Evolutionary conservation across 2,113 vertebrate genomes (phyloP), one percentile per base, ranked within the genome.

Genomic region (Coptodon rendalli): DNA sequence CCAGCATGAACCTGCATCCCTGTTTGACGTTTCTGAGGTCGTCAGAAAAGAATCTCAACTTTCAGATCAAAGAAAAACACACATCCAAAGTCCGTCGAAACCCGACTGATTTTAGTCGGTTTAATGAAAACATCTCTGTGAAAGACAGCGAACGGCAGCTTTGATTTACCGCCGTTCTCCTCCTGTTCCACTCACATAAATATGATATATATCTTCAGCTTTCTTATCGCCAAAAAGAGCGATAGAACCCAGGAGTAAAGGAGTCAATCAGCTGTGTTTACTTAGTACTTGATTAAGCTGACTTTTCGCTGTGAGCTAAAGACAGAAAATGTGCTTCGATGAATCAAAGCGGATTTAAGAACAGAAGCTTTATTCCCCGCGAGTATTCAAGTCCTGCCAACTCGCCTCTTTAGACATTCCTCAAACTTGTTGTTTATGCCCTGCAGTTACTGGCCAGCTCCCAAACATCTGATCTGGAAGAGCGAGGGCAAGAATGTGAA

Each of bases 301-400:
- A 24, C 13, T 38, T 76, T n/a, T 5, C 4, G 79, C 85, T 88
- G 48, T 5, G 12, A 85, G 88, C 84, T 57, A 63, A 45, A 90
- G 80, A 84, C 24, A 52, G 31, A 81, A 84, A 82, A 54, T 78
- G 66, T 68, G 85, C 16, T 45, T 81, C 79, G 22, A 8, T 90
- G 85, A 90, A 86, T 94, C 76, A 93, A 93, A 93, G 89, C 38
- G 5, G 66, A 84, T 84, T 85, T 38, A 78, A 84, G 38, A 90
- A 91, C 84, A 87, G 56, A 89, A 14, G 86, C 68, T 83, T 61
- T 84, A 24, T 27, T 89, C 48, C 59, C 85, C 13, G 38, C 1
- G 79, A 88, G 79, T 45, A 13, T 86, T 24, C 19, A n/a, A 84
- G 87, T 91, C 82, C 80, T 92, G 91, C 84, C 87, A 86, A 80